Evolutionary conservation across 2,113 vertebrate species (phyloP), one percentile per base, ranked within the genome.

Genomic region (Polypterus bichir): DNA sequence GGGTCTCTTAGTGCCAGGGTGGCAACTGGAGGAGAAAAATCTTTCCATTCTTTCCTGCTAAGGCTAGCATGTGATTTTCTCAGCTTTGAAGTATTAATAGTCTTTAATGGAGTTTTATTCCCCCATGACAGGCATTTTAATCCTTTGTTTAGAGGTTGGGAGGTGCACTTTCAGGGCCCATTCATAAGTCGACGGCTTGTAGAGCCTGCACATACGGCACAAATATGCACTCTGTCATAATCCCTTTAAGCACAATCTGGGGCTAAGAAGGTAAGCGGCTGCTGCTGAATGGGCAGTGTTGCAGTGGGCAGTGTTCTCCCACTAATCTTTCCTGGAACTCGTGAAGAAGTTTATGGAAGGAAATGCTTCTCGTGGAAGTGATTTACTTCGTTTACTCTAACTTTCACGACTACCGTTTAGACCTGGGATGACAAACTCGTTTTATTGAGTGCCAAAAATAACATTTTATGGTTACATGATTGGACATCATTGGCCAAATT

Each of bases 81-180:
- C 11, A 46, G 46, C 63, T 73, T 69, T 61, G 49, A 65, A 62
- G 69, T 53, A 64, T 59, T 67, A 27, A n/a, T 49, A 60, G 76
- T 72, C 78, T 77, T 77, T 77, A 65, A 52, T 76, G 67, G 53
- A 61, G 69, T 79, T 77, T 59, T 52, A 67, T 66, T 70, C 45
- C 54, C 46, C 59, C 62, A 64, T 65, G 57, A 70, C 58, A 71
- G 71, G 71, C 79, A 79, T 69, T 53, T 69, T 76, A 81, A 76
- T 79, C 74, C 74, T 73, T 69, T 77, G 73, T 81, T 77, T 77
- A 80, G 68, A 71, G 69, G 10, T 60, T 59, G 60, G 58, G 57
- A 54, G 4, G 45, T 46, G 54, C 60, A 11, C 44, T n/a, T 54
- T 54, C 2, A 3, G 46, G 59, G 44, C 48, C 47, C 59, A 62